phyloP scores from a whole-genome alignment of 2,797 vertebrate species.

The Xiphophorus birchmanni region DNA sequence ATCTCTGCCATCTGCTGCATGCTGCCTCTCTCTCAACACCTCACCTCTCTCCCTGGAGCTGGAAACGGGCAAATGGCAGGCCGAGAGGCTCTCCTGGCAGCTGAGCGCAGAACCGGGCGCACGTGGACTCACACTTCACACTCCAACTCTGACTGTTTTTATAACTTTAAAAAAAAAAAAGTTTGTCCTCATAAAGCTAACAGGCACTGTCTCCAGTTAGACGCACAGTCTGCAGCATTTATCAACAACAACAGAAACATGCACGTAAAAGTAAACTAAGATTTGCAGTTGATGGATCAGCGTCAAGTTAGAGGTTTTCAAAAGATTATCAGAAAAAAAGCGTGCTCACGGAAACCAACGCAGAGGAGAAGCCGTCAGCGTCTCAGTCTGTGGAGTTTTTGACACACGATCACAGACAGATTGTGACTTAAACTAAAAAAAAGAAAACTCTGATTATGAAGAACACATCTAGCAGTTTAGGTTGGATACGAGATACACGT shows the following conservation, averaged over 20 bases:
- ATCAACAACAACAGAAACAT: neutral
- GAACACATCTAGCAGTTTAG: neutral
- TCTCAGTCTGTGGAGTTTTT: neutral
- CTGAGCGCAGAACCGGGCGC: slow-evolving; percentile 59
- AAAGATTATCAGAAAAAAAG: neutral
- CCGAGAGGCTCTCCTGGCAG: slow-evolving; percentile 65
- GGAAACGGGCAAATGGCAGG: slow-evolving; percentile 64
- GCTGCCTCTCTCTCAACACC: slow-evolving; percentile 60
- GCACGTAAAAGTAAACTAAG: neutral
- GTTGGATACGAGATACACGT: neutral
- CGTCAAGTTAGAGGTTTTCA: neutral
- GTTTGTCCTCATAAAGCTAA: slow-evolving; percentile 18
- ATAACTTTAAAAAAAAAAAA: neutral
- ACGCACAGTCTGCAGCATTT: neutral
- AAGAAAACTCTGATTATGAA: neutral
- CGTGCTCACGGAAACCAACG: neutral
- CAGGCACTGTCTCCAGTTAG: neutral
- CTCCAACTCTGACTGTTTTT: slow-evolving; percentile 10
- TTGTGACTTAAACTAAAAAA: neutral
- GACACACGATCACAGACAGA: neutral
- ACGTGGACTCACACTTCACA: slow-evolving; percentile 40
- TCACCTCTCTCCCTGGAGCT: slow-evolving; percentile 61
- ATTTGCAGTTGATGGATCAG: slow-evolving; percentile 3
- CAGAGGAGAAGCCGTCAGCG: neutral
- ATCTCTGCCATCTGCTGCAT: slow-evolving; percentile 81